These are phyloP conservation scores for Peromyscus maniculatus DNA, from an alignment of 2,113 vertebrate species.

Conservation along the genomic window DNA sequence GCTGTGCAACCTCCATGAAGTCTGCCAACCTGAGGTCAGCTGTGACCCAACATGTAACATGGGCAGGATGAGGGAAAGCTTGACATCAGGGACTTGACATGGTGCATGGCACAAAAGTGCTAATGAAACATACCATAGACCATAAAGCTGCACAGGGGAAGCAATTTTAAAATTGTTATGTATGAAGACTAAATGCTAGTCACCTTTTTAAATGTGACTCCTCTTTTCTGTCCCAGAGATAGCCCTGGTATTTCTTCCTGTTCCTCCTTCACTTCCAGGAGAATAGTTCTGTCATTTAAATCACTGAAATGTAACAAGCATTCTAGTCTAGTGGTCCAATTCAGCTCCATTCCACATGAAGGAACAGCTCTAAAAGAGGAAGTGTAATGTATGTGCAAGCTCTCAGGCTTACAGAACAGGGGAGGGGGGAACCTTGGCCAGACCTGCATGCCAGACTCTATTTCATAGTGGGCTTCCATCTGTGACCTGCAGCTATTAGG, in stretches of 20 bases:
- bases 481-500: background rate
- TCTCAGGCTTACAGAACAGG: background rate
- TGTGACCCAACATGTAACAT: background rate
- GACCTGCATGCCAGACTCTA: slow-evolving; percentile 39
- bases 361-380: background rate
- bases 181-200: background rate
- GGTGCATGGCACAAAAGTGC: no score
- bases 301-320: background rate
- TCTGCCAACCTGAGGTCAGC: background rate
- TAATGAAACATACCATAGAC: no score
- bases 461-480: slow-evolving; percentile 59
- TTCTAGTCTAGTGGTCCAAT: background rate
- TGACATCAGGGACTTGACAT: no score
- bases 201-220: background rate
- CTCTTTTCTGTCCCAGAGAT: background rate
- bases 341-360: background rate
- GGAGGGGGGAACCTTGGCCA: background rate
- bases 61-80: background rate
- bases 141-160: background rate
- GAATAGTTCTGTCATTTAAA: slow-evolving; percentile 12
- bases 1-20: background rate
- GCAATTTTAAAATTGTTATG: background rate
- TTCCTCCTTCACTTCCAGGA: background rate
- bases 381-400: background rate
- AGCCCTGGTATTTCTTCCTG: background rate